Evolutionary conservation across 2,797 vertebrate species (phyloP).

Genomic region (Neoniphon sammara): DNA sequence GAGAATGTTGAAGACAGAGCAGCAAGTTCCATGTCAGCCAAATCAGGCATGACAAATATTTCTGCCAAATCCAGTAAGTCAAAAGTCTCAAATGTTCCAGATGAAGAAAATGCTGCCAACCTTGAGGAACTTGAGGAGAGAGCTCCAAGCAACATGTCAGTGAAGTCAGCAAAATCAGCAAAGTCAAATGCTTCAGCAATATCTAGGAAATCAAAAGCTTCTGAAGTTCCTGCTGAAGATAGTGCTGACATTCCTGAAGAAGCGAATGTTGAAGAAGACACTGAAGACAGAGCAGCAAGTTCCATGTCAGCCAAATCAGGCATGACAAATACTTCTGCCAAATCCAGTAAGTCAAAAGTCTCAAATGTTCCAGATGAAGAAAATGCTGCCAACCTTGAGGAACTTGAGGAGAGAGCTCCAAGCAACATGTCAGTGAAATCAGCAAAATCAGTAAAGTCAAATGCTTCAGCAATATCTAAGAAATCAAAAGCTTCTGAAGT

Average conservation of each 20-base stretch:
- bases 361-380: no score
- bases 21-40: conserved; percentile 33
- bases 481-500: background rate
- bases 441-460: conserved; percentile 58
- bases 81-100: conserved; percentile 36
- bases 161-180: no score
- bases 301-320: no score
- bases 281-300: conserved; percentile 32
- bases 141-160: conserved; percentile 41
- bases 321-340: no score
- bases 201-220: conserved; percentile 36
- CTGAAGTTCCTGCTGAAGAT: no score
- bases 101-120: conserved; percentile 31
- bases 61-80: conserved; percentile 47
- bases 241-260: conserved; percentile 8
- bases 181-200: no score
- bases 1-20: conserved; percentile 35
- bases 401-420: no score
- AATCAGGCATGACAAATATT: conserved; percentile 26
- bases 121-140: conserved; percentile 22
- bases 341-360: no score
- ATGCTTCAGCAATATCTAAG: conserved; percentile 40
- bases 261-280: conserved; percentile 5
- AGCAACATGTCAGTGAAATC: no score
- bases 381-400: no score